phyloP scores from a whole-genome alignment of 2,113 vertebrate genomes.

The Dicentrarchus labrax region DNA sequence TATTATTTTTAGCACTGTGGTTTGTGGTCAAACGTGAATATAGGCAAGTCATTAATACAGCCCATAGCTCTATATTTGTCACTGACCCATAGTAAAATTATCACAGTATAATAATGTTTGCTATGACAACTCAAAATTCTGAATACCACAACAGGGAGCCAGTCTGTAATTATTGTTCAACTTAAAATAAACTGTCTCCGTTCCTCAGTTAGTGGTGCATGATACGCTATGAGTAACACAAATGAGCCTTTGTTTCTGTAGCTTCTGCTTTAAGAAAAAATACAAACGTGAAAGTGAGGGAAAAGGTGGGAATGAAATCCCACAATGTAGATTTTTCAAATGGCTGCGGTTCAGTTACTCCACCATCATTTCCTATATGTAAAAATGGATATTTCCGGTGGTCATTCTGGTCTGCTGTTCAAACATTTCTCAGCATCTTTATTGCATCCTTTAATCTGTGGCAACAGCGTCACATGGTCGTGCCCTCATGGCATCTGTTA shows the following conservation, averaged over 20 bases:
- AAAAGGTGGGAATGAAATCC: slow-evolving; percentile 35
- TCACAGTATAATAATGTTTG: slow-evolving; percentile 43
- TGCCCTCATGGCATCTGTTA: slow-evolving; percentile 48
- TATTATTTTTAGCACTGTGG: slow-evolving; percentile 28
- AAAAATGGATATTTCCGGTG: slow-evolving; percentile 26
- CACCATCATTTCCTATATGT: slow-evolving; percentile 23
- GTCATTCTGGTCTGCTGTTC: slow-evolving; percentile 13
- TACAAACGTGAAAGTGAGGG: neutral
- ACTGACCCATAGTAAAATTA: slow-evolving; percentile 23
- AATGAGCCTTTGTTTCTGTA: slow-evolving; percentile 31
- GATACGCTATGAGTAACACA: slow-evolving; percentile 27
- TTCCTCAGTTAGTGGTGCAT: slow-evolving; percentile 9
- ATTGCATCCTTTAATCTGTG: slow-evolving; percentile 30
- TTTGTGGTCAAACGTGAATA: slow-evolving; percentile 24
- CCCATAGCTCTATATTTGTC: slow-evolving; percentile 30
- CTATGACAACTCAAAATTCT: slow-evolving; percentile 48
- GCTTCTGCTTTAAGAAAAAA: slow-evolving; percentile 2
- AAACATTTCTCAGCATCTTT: slow-evolving; percentile 26
- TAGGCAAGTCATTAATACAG: slow-evolving; percentile 34
- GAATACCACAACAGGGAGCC: slow-evolving; percentile 6
- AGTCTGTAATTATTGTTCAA: slow-evolving; percentile 61
- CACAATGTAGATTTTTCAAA: neutral
- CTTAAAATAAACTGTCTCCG: slow-evolving; percentile 52
- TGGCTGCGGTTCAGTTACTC: neutral
- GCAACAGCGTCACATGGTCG: slow-evolving; percentile 40